These are phyloP conservation scores for Drosophila seclusa DNA, from an alignment of 2,888 invertebrate species.

Conservation along the genomic window DNA sequence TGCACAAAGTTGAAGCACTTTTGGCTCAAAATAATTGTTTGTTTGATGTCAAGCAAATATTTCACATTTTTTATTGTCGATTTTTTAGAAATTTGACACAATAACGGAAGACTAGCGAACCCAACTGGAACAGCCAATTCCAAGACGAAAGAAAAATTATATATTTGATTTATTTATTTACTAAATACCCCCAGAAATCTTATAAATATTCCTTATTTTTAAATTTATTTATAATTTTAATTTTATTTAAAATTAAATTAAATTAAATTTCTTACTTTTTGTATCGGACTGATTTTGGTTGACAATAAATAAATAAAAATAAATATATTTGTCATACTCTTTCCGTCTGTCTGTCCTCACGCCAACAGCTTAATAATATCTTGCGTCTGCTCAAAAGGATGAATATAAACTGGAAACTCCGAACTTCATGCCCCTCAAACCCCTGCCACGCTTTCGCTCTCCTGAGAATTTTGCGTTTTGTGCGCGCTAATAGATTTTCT, in stretches of 20 bases:
- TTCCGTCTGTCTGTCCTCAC: no score
- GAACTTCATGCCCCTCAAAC: neutral
- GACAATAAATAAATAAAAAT: no score
- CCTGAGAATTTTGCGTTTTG: slow-evolving; percentile 53
- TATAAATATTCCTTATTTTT: no score
- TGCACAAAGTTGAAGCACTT: neutral
- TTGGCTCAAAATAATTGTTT: neutral
- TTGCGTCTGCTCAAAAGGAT: slow-evolving; percentile 65
- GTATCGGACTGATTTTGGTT: no score
- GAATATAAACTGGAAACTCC: slow-evolving; percentile 6
- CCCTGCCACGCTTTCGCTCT: slow-evolving; percentile 16
- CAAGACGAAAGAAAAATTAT: no score
- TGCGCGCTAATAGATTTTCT: slow-evolving; percentile 76
- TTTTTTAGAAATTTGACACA: neutral
- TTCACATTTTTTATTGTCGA: neutral
- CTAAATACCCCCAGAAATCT: no score
- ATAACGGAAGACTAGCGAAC: neutral
- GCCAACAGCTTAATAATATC: no score
- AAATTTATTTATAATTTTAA: no score
- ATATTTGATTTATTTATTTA: no score
- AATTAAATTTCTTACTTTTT: no score
- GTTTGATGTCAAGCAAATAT: neutral
- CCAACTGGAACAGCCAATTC: neutral
- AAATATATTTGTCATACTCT: no score
- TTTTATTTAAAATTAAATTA: no score